phyloP scores from a whole-genome alignment of 2,888 invertebrate genomes.

The Torymus tubicola region DNA sequence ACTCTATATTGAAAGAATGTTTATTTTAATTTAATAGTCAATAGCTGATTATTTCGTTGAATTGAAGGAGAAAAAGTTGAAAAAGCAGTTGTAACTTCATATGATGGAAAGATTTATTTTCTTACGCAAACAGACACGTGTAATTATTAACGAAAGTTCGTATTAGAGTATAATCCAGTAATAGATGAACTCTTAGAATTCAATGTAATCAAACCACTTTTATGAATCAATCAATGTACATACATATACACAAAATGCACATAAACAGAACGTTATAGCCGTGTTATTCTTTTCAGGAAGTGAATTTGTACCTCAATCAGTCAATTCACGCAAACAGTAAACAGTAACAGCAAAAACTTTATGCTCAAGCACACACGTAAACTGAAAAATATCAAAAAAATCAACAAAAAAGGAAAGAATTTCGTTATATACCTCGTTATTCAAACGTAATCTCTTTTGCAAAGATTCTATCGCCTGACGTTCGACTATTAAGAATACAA shows the following conservation, averaged over 20 bases:
- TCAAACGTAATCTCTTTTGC: no score
- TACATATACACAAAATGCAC: slow-evolving; percentile 13
- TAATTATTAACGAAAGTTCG: slow-evolving; percentile 9
- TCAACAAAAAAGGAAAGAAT: no score
- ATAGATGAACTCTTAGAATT: not conserved
- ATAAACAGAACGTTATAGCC: not conserved
- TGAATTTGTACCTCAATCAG: not conserved
- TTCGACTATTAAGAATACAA: no score
- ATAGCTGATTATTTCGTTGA: slow-evolving; percentile 9
- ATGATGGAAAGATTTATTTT: slow-evolving; percentile 33
- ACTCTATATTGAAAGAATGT: slow-evolving; percentile 18
- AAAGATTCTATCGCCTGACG: no score
- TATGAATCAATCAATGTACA: slow-evolving; percentile 47
- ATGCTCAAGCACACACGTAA: no score
- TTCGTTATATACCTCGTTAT: no score
- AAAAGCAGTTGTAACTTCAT: no score
- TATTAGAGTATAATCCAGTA: not conserved
- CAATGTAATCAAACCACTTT: slow-evolving; percentile 34
- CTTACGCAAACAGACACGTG: slow-evolving; percentile 12
- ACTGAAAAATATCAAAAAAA: no score
- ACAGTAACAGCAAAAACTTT: no score
- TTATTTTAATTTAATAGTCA: slow-evolving; percentile 29
- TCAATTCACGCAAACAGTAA: no score
- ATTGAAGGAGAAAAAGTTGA: slow-evolving; percentile 5
- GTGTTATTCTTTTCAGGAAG: not conserved